Percentiles rank a stretch among this genome's conserved stretches.
These are phyloP conservation scores for Misgurnus anguillicaudatus DNA, from an alignment of 2,113 vertebrate genomes.

Conservation along the genomic window DNA sequence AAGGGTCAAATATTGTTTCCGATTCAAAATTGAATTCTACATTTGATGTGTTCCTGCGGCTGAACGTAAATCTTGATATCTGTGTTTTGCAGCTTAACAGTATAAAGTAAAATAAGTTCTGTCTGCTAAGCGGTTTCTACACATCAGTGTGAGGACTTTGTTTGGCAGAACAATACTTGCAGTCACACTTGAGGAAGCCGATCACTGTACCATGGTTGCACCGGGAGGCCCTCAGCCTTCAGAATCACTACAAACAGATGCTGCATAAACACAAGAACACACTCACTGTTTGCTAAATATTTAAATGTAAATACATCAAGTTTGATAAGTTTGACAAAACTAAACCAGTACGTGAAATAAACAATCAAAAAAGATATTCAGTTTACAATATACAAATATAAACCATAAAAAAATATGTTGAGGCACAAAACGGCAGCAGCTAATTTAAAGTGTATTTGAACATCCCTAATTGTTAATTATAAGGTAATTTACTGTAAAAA, in stretches of 20 bases:
- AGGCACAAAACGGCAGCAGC: no score
- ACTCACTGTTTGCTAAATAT: background rate
- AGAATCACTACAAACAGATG: constrained; percentile 72
- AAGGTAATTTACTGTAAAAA: no score
- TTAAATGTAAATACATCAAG: background rate
- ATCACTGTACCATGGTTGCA: constrained; percentile 79
- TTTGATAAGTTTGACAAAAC: background rate
- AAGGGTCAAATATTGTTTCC: background rate
- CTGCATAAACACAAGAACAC: constrained; percentile 47
- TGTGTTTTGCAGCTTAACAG: constrained; percentile 30
- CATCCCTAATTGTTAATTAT: no score
- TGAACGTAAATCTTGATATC: constrained; percentile 36
- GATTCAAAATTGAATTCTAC: background rate
- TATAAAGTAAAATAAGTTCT: constrained; percentile 42
- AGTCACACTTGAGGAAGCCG: constrained; percentile 86
- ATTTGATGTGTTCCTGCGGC: background rate
- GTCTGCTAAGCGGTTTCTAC: constrained; percentile 55
- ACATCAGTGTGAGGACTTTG: constrained; percentile 92
- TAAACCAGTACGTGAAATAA: background rate
- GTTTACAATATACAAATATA: no score
- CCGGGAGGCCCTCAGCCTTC: constrained; percentile 76
- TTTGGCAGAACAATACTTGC: constrained; percentile 89
- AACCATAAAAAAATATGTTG: no score
- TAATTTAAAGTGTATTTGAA: background rate
- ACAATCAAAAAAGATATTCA: background rate